Base-by-base conservation (phyloP, 2,888 invertebrate genomes). In the Apamea epomidion region DNA sequence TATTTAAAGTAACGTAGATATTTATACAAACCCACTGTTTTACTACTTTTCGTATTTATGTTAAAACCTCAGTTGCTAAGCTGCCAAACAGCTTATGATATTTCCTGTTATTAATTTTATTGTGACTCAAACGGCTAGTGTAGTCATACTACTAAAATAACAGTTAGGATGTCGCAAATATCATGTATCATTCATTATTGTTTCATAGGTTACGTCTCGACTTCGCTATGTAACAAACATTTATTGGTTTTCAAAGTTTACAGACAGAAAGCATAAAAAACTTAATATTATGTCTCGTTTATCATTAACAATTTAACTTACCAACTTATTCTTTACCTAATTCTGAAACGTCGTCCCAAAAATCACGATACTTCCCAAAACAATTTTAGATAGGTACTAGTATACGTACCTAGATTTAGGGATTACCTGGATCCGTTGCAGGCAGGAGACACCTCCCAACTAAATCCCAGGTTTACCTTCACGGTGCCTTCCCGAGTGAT, bases 401-500 rank as follows among this genome's bases (percentile, higher is more conserved):
- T 64, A 42, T 21, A 72, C 81, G 74, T 73, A 76, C 62, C 37
- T 51, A 76, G 69, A 75, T 88, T 73, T 75, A 64, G 32, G 89
- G 87, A 75, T 88, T 88, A 89, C 32, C 67, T 60, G 62, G 25
- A 87, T 72, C 72, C 75, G n/a, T 79, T 62, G 69, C 54, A 62
- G 62, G 32, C 65, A 84, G 65, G 42, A 76, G 71, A 76, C 80
- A 83, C 77, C 73, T 76, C 62, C 68, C 16, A 74, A 69, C 67
- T 80, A 87, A 87, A 87, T 80, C 84, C 78, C 67, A 76, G 68
- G 70, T 83, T 86, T 83, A 83, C 45, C 72, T 77, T 48, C 69
- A 70, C 76, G 25, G 48, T 48, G 18, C 65, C 76, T 67, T 51
- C 68, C 32, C 74, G 58, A 48, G 45, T 82, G 84, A 88, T 86